Conservation (phyloP, 2,113 vertebrate genomes). For the Heliornis fulica region DNA sequence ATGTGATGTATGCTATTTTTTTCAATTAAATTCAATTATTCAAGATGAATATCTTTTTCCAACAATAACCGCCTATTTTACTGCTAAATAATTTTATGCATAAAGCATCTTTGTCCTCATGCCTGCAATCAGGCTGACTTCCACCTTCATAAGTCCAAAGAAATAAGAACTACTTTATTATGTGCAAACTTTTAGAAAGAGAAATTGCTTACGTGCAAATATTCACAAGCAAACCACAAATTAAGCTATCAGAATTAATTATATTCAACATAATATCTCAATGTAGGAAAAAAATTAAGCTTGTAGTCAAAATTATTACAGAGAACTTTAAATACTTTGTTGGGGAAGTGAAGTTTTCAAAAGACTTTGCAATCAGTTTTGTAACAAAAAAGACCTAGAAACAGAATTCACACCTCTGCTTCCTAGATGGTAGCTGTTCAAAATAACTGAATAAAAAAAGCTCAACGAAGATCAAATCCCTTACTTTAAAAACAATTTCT, state of each 20-base stretch:
- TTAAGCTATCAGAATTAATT: neutral
- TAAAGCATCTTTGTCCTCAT: neutral
- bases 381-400: neutral
- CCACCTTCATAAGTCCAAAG: neutral
- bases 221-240: neutral
- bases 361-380: conserved; percentile 30
- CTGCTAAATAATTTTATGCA: neutral
- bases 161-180: neutral
- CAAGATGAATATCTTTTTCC: neutral
- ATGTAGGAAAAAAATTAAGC: conserved; percentile 16
- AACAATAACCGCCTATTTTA: neutral
- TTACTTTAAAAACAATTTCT: neutral
- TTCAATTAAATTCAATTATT: neutral
- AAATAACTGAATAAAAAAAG: neutral
- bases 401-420: conserved; percentile 1
- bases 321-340: neutral
- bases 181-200: neutral
- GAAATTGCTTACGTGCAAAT: neutral
- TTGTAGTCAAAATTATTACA: neutral
- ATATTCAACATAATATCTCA: neutral
- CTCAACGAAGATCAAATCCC: neutral
- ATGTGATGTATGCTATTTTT: neutral
- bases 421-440: neutral
- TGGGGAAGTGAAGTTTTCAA: conserved; percentile 4
- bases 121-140: neutral